Evolutionary conservation across 1,140 invertebrate species (phyloP).

Genomic region (Heliconius congener): DNA sequence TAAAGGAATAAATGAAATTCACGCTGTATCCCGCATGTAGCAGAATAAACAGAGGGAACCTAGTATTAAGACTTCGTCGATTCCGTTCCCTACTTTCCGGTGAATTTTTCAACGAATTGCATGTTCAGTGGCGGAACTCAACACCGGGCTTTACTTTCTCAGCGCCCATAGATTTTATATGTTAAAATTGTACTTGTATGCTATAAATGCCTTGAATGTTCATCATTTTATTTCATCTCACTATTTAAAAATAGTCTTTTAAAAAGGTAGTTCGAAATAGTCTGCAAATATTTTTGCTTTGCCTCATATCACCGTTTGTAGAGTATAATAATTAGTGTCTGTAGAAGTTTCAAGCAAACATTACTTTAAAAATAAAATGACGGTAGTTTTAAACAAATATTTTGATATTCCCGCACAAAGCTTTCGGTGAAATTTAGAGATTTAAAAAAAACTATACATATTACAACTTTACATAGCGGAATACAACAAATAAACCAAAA

Average conservation of each 20-base stretch:
- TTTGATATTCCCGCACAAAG: constrained; percentile 1
- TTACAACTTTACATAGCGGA: background rate
- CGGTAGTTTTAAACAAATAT: background rate
- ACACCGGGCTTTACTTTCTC: background rate
- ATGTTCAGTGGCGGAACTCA: too few species aligned
- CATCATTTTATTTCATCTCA: background rate
- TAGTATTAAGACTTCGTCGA: too few species aligned
- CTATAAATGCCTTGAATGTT: background rate
- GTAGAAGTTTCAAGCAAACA: constrained; percentile 6
- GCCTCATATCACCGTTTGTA: background rate
- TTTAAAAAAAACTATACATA: background rate
- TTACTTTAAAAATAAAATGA: constrained; percentile 11
- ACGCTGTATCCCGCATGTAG: too few species aligned
- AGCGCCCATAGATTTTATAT: background rate
- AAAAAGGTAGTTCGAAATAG: background rate
- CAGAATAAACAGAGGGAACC: too few species aligned
- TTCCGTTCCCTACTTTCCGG: too few species aligned
- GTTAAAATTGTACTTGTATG: background rate
- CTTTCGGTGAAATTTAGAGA: background rate
- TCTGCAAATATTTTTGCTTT: background rate
- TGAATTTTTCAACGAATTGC: too few species aligned
- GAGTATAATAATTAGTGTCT: constrained; percentile 3
- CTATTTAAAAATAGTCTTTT: background rate
- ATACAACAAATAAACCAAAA: background rate
- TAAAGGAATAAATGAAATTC: background rate